Percentiles rank a stretch among this genome's conserved stretches.
Conservation (phyloP, 2,888 invertebrate species). For the Cephus nigrinus region DNA sequence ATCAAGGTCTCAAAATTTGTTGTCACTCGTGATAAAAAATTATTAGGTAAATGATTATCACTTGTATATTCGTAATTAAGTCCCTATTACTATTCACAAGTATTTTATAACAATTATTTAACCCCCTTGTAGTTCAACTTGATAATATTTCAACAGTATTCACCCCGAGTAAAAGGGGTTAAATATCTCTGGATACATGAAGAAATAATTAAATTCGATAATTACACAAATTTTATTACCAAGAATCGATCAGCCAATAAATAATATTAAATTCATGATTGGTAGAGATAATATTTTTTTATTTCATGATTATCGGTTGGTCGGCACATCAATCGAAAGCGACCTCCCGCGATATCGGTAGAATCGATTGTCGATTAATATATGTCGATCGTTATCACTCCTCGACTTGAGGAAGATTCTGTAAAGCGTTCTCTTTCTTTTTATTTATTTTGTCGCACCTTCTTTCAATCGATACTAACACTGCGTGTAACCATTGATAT, state of each 20-base stretch:
- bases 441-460: background rate
- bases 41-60: no score
- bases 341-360: constrained; percentile 12
- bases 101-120: no score
- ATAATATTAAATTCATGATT: background rate
- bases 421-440: background rate
- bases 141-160: no score
- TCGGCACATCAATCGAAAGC: background rate
- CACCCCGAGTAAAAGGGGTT: no score
- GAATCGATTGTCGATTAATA: background rate
- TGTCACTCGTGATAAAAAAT: no score
- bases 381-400: background rate
- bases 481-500: background rate
- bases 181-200: no score
- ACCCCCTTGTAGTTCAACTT: no score
- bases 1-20: no score
- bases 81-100: no score
- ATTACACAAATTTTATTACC: background rate
- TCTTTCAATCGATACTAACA: background rate
- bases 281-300: background rate
- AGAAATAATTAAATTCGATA: background rate
- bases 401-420: background rate
- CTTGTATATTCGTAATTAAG: no score
- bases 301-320: no score
- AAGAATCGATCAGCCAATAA: background rate